A percentile compares a stretch with the other conserved stretches of the same genome.
phyloP scores from a whole-genome alignment of 2,113 vertebrate genomes.

The Passer montanus region DNA sequence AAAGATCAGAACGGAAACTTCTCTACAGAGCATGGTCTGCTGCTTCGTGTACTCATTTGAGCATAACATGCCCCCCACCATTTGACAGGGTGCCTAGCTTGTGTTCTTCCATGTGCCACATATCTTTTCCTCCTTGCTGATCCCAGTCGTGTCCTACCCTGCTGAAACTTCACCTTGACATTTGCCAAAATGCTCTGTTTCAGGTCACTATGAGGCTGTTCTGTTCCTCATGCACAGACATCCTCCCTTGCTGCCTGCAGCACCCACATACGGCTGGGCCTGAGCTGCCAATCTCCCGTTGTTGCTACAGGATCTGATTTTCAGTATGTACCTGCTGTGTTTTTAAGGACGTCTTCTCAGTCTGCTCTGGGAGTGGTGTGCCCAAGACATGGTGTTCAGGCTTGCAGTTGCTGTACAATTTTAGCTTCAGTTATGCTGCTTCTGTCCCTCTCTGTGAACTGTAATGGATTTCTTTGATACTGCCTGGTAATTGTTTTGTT shows the following conservation, averaged over 20 bases:
- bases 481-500: neutral
- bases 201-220: neutral
- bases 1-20: neutral
- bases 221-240: neutral
- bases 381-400: neutral
- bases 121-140: neutral
- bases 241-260: neutral
- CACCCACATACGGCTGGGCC: neutral
- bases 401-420: neutral
- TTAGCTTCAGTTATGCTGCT: neutral
- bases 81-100: neutral
- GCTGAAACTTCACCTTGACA: neutral
- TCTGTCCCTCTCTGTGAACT: neutral
- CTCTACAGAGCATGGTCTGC: neutral
- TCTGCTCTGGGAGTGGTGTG: neutral
- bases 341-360: neutral
- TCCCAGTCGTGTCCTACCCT: fast-evolving
- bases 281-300: neutral
- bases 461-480: neutral
- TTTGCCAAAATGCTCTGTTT: neutral
- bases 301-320: neutral
- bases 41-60: neutral
- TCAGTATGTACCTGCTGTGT: neutral
- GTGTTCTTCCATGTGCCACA: fast-evolving
- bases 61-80: fast-evolving